Conservation (phyloP, 2,888 invertebrate genomes). For the Polydesmus complanatus region DNA sequence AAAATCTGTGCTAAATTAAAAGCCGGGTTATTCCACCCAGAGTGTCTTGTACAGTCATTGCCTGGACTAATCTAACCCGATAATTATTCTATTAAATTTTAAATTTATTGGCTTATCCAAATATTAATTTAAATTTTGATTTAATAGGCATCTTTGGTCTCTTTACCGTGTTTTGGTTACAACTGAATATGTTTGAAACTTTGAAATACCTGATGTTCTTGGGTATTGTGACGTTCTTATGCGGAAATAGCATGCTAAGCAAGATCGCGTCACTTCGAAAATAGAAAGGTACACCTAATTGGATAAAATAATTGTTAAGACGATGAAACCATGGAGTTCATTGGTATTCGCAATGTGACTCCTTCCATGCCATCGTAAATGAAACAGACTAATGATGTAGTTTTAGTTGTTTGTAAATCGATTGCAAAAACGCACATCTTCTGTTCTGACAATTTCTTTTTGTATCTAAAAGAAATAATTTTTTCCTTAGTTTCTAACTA, state of each 20-base stretch:
- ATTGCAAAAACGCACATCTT: too few relatives aligned
- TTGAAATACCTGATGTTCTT: conserved; percentile 74
- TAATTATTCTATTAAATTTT: background rate
- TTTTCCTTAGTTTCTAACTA: too few relatives aligned
- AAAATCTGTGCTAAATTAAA: background rate
- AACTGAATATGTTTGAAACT: conserved; percentile 91
- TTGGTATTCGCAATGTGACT: background rate
- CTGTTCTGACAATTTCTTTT: too few relatives aligned
- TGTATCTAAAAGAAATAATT: too few relatives aligned
- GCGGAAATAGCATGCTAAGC: conserved; percentile 80
- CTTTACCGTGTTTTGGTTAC: conserved; percentile 82
- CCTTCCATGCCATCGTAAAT: conserved; percentile 1
- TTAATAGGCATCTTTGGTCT: conserved; percentile 64
- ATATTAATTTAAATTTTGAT: conserved; percentile 14
- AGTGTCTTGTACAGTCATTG: background rate
- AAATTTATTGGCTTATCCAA: background rate
- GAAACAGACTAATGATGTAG: background rate
- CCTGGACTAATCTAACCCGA: background rate
- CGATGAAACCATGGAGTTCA: conserved; percentile 1
- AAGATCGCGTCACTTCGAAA: conserved; percentile 45
- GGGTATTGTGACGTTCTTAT: conserved; percentile 76
- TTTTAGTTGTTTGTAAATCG: too few relatives aligned
- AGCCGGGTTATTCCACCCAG: background rate
- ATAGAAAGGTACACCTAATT: background rate
- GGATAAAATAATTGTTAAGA: background rate